Evolutionary conservation across 1,140 invertebrate genomes (phyloP).

Genomic region (Polypedilum vanderplanki): DNA sequence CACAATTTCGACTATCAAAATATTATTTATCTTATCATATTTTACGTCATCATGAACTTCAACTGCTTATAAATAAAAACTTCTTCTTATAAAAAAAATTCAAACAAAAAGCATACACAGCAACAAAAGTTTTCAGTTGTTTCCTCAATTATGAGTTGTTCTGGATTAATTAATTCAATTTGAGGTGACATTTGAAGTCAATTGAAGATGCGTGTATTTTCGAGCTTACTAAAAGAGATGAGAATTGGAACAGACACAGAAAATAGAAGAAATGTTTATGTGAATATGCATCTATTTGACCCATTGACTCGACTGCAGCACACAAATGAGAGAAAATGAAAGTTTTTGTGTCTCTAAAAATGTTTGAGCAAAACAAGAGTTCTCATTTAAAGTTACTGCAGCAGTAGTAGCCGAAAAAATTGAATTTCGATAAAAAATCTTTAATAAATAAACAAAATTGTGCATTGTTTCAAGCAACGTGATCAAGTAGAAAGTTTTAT

Average conservation of each 20-base stretch:
- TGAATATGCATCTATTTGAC: conserved; percentile 4
- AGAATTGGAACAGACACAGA: background rate
- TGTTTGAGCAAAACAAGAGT: too few species aligned
- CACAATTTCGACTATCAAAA: too few species aligned
- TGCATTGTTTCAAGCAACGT: background rate
- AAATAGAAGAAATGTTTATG: background rate
- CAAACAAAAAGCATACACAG: too few species aligned
- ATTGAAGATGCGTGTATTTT: background rate
- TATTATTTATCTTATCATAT: too few species aligned
- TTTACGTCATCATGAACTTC: too few species aligned
- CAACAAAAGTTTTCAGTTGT: too few species aligned
- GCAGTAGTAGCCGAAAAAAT: too few species aligned
- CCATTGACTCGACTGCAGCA: background rate
- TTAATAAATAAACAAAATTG: background rate
- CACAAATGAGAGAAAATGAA: background rate
- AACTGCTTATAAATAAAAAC: too few species aligned
- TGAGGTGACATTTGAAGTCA: background rate
- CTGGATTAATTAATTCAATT: conserved; percentile 1
- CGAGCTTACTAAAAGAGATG: background rate
- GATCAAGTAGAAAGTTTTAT: conserved; percentile 15
- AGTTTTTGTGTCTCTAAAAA: background rate
- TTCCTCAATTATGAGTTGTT: too few species aligned
- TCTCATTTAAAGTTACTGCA: too few species aligned
- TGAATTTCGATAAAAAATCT: too few species aligned
- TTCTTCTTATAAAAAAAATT: too few species aligned